Conservation (phyloP, 30 jellyfish, hydroid and myxozoan species). For the Chrysaora quinquecirrha region DNA sequence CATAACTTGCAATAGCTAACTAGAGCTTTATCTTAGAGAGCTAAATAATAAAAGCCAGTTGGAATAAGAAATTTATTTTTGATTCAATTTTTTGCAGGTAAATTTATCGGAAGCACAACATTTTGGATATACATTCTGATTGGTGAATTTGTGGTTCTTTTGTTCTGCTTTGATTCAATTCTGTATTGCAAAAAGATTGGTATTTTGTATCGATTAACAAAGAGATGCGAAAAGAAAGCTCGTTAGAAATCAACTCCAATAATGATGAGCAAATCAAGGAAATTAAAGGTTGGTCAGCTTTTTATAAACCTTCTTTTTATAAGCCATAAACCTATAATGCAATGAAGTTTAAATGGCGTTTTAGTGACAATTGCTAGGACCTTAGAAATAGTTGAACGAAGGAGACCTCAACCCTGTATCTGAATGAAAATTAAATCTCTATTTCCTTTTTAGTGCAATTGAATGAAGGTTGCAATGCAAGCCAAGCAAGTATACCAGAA, state of each 20-base stretch:
- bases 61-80: no score
- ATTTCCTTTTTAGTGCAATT: conserved; percentile 35
- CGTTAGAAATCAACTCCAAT: neutral
- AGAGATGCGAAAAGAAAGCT: conserved; percentile 27
- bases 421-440: no score
- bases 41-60: no score
- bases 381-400: no score
- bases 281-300: no score
- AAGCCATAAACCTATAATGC: no score
- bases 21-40: no score
- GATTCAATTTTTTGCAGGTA: conserved; percentile 24
- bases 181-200: conserved; percentile 71
- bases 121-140: conserved; percentile 73
- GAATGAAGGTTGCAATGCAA: conserved; percentile 61
- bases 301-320: no score
- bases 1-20: no score
- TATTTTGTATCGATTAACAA: conserved; percentile 14
- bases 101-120: conserved; percentile 54
- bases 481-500: conserved; percentile 33
- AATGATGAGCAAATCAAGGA: neutral
- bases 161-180: conserved; percentile 64
- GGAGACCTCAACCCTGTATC: no score
- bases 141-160: conserved; percentile 70
- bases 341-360: no score
- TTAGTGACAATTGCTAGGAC: no score